Evolutionary conservation across 2,797 vertebrate species (phyloP), one percentile per base, ranked within the genome.

Genomic region (Manis crassicaudata): DNA sequence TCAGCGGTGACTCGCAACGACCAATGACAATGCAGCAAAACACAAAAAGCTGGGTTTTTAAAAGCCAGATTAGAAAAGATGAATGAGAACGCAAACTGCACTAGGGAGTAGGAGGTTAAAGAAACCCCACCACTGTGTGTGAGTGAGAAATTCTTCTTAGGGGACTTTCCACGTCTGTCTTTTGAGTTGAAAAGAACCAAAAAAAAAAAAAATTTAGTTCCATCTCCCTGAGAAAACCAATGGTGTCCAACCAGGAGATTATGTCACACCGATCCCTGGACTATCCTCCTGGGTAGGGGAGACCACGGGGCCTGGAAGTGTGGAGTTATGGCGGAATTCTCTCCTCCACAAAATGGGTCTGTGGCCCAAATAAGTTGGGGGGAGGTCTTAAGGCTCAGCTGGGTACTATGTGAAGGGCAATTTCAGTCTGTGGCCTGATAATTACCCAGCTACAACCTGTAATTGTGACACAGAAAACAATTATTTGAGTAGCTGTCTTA

Each of bases 11-110:
- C 10, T 11, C 11, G 29, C 37, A n/a, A 86, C 25, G 7, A 37
- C n/a, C 72, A 85, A 86, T 27, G 88, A 92, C 50, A 84, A 90
- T 29, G 65, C n/a, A 88, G 10, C 9, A 54, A 87, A 72, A 76
- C 29, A 86, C 32, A 58, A 72, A 86, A 89, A 40, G 18, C 18
- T 67, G 87, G 83, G 58, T 68, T 92, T 83, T 75, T 32, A 63
- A 87, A 96, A 93, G 73, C 32, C 72, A 94, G 67, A 52, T 40
- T 85, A 10, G 35, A 79, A 88, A 67, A 84, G 90, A n/a, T 35
- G 32, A 67, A 54, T 60, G 76, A 29, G 56, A 86, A 88, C 27
- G 35, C 23, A 88, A 81, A 90, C 40, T 0, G 17, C 85, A 72
- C n/a, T 81, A 94, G 12, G 60, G 83, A 70, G 46, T 2, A 62